Evolutionary conservation across 2,888 invertebrate genomes (phyloP).

Genomic region (Cephus sareptanus): DNA sequence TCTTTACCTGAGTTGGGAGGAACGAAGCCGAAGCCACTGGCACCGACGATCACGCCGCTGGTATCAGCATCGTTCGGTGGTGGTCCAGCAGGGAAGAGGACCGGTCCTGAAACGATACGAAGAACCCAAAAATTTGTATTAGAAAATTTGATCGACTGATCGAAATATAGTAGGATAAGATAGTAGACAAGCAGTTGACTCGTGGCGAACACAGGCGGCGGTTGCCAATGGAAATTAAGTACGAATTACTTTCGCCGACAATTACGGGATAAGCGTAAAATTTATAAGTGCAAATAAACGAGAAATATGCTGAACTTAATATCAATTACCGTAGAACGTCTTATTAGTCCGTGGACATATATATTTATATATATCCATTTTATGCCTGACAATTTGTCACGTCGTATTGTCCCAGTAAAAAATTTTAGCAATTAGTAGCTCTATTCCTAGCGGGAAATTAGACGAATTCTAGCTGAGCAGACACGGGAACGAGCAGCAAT

Average conservation of each 20-base stretch:
- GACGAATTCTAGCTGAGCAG: background rate
- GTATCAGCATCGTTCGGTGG: conserved; percentile 75
- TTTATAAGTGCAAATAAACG: background rate
- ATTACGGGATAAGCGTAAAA: background rate
- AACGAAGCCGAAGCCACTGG: conserved; percentile 87
- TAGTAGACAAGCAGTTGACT: background rate
- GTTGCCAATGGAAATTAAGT: background rate
- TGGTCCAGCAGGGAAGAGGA: conserved; percentile 80
- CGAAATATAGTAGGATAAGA: too few species aligned
- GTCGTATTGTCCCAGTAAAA: background rate
- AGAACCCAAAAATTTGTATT: background rate
- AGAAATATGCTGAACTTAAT: background rate
- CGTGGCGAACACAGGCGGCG: too few species aligned
- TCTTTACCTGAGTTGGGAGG: conserved; percentile 79
- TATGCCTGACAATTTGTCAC: background rate
- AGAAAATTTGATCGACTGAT: background rate
- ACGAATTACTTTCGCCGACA: background rate
- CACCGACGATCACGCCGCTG: conserved; percentile 85
- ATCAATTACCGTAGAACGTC: background rate
- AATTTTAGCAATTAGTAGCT: background rate
- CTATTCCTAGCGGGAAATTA: background rate
- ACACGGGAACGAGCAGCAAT: background rate
- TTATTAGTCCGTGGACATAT: background rate
- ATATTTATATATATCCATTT: background rate
- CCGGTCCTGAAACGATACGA: conserved; percentile 74